A percentile compares a stretch with the other conserved stretches of the same genome.
These are phyloP conservation scores for Melanerpes formicivorus DNA, from an alignment of 2,113 vertebrate species.

Conservation along the genomic window DNA sequence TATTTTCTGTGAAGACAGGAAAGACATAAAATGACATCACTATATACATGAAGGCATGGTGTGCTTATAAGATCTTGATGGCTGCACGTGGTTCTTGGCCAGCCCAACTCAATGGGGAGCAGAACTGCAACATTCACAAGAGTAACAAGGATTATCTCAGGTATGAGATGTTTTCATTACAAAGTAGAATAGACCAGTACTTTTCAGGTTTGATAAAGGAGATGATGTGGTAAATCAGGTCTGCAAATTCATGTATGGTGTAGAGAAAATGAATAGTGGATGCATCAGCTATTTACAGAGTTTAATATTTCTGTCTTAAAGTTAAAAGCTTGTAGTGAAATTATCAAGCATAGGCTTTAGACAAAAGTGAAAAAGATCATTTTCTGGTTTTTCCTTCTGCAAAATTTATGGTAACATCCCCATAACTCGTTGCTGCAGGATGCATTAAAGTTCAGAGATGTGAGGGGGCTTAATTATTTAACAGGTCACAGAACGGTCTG, in stretches of 20 bases:
- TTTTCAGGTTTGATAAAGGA: neutral
- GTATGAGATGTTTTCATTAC: neutral
- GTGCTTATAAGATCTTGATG: neutral
- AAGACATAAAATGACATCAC: neutral
- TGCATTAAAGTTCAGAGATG: neutral
- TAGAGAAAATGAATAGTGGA: neutral
- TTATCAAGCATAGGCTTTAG: neutral
- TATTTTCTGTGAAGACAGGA: neutral
- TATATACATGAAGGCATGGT: neutral
- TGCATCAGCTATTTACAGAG: neutral
- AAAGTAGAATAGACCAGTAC: neutral
- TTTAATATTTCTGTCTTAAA: neutral
- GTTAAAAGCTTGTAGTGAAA: neutral
- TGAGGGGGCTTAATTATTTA: too few relatives aligned
- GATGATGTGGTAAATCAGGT: neutral
- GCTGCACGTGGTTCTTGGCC: neutral
- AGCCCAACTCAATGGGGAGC: neutral
- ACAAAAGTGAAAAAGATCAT: neutral
- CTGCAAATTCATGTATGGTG: neutral
- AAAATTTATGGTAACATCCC: neutral
- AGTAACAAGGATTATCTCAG: neutral
- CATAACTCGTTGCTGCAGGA: neutral
- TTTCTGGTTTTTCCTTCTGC: too few relatives aligned
- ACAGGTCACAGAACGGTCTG: too few relatives aligned
- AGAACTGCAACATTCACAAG: neutral